phyloP scores from a whole-genome alignment of 2,797 vertebrate species.

The Rousettus madagascariensis region DNA sequence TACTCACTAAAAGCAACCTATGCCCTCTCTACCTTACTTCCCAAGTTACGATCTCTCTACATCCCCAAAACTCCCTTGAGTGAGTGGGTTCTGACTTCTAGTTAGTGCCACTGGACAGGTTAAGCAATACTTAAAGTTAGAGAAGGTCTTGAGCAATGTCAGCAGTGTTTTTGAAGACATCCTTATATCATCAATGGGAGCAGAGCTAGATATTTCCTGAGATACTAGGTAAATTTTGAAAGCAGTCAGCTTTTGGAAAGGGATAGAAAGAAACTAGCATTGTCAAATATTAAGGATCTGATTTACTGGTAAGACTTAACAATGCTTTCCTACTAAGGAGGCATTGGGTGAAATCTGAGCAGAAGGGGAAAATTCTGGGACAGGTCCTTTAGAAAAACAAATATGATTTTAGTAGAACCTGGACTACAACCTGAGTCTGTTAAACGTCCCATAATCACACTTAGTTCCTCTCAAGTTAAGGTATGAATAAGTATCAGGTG shows the following conservation, averaged over 20 bases:
- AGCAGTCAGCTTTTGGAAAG: not conserved
- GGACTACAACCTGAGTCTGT: not conserved
- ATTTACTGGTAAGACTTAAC: not conserved
- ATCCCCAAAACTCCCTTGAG: not conserved
- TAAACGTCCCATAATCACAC: not conserved
- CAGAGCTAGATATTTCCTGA: not conserved
- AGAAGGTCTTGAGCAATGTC: not conserved
- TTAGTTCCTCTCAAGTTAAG: not conserved
- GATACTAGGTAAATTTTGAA: not conserved
- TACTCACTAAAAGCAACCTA: not conserved
- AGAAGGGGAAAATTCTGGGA: not conserved
- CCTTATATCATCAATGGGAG: not conserved
- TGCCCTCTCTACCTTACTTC: rapidly evolving
- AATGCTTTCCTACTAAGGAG: not conserved
- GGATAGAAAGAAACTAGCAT: not conserved
- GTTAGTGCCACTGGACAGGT: not conserved
- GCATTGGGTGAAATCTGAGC: not conserved
- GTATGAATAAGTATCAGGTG: not conserved
- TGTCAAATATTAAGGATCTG: not conserved
- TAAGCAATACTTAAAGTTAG: not conserved
- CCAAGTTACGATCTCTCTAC: not conserved
- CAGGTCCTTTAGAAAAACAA: not conserved
- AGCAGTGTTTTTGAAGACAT: not conserved
- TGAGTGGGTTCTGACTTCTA: not conserved
- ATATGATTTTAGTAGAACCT: not conserved